Evolutionary conservation across 2,797 vertebrate genomes (phyloP).

Genomic region (Lates japonicus): DNA sequence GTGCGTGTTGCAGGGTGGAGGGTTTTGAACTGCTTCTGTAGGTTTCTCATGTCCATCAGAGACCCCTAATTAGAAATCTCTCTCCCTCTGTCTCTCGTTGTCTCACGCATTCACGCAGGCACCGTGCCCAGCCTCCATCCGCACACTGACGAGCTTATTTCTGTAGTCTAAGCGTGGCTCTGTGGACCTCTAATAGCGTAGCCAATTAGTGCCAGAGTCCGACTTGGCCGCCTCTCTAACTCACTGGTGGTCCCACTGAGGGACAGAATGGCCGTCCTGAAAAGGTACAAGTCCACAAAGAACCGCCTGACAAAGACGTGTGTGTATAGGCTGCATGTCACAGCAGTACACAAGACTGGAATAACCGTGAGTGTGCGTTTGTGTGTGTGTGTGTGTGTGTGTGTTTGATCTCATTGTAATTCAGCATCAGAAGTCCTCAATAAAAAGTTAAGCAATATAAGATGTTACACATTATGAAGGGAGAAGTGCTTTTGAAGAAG

Average conservation of each 20-base stretch:
- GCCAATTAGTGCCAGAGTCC: conserved; percentile 82
- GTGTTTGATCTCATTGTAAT: conserved; percentile 49
- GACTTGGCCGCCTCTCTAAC: conserved; percentile 72
- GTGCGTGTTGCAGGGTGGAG: conserved; percentile 33
- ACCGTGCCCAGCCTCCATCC: conserved; percentile 62
- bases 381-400: conserved; percentile 33
- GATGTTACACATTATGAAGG: conserved; percentile 27
- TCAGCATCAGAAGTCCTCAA: conserved; percentile 34
- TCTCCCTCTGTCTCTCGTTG: conserved; percentile 45
- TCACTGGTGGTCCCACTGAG: conserved; percentile 84
- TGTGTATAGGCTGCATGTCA: conserved; percentile 75
- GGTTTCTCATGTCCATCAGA: conserved; percentile 73
- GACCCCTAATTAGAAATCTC: conserved; percentile 75
- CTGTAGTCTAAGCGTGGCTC: conserved; percentile 78
- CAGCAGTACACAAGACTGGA: conserved; percentile 56
- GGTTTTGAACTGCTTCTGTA: conserved; percentile 57
- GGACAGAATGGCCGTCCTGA: conserved; percentile 77
- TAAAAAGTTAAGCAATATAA: conserved; percentile 44
- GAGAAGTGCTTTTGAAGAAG: conserved; percentile 42
- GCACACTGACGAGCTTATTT: conserved; percentile 74
- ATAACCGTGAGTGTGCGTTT: conserved; percentile 41
- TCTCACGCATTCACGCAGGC: conserved; percentile 61
- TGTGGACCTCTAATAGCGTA: conserved; percentile 72
- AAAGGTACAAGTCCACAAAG: conserved; percentile 83
- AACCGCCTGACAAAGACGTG: conserved; percentile 74